Evolutionary conservation across 2,888 invertebrate genomes (phyloP), one percentile per base, ranked within the genome.

Genomic region (Noctuana brunneofusca): DNA sequence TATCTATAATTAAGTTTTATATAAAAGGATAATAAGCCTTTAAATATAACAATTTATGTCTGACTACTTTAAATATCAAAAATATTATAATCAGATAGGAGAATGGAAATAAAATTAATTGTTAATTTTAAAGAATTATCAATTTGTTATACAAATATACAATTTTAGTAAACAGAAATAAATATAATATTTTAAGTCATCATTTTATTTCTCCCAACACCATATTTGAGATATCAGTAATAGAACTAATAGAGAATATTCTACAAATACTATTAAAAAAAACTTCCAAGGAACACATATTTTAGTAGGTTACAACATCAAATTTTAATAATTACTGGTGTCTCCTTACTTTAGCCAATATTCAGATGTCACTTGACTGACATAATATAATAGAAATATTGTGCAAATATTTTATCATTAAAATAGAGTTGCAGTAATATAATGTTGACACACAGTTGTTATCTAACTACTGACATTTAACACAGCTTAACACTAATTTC

Each of bases 401-500:
- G 62, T 62, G 62, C 62, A 62, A 38, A 55, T 55, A 62, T 30
- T 32, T 62, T 62, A 62, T 62, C 48, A 49, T 55, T 57, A 57
- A 62, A 62, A 55, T 60, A 60, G 32, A 38, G 48, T 27, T 62
- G 60, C 60, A 55, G 58, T 62, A 38, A 54, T 49, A 63, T 22
- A 65, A 64, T 67, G 76, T 75, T 73, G 77, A 81, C 75, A 82
- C 77, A 83, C 78, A 77, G 77, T 83, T 80, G 80, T 81, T 76
- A 71, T 79, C 81, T 85, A 86, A 75, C 87, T 89, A 88, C 81
- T 73, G 79, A 87, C 83, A 81, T 86, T 83, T 78, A 82, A 81
- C 83, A 84, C 84, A 86, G 75, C 80, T 83, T 81, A 83, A 66
- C 68, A 71, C 87, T 90, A 90, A 87, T 83, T 90, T 89, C 90